Evolutionary conservation across 1,140 invertebrate species (phyloP).

Genomic region (Popillia japonica): DNA sequence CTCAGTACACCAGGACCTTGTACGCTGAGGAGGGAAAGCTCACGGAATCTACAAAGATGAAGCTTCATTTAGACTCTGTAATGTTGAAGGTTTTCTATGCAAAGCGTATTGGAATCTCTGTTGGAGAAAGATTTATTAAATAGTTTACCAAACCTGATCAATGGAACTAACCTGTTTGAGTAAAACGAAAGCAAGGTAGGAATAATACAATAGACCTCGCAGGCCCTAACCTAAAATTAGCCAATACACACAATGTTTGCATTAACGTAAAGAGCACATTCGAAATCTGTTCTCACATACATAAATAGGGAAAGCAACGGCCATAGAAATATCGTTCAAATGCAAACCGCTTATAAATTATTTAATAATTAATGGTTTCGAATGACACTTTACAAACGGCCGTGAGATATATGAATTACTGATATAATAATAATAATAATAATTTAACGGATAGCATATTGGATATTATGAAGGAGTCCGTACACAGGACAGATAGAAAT

Average conservation of each 20-base stretch:
- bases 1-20: too few relatives aligned
- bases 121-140: too few relatives aligned
- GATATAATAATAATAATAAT: constrained; percentile 34
- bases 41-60: too few relatives aligned
- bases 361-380: constrained; percentile 15
- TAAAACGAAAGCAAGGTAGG: too few relatives aligned
- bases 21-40: too few relatives aligned
- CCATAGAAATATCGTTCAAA: background rate
- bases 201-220: too few relatives aligned
- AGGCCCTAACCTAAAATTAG: too few relatives aligned
- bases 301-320: background rate
- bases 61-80: too few relatives aligned
- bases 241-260: constrained; percentile 12
- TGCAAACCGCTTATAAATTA: constrained; percentile 12
- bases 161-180: too few relatives aligned
- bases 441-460: background rate
- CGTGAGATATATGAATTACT: background rate
- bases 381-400: constrained; percentile 23
- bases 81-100: too few relatives aligned
- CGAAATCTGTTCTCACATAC: constrained; percentile 13
- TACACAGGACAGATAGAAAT: background rate
- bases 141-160: too few relatives aligned
- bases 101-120: too few relatives aligned
- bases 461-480: background rate
- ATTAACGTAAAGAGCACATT: background rate